Conservation (phyloP, 2,888 invertebrate genomes). For the Sylvicola fuscatus region DNA sequence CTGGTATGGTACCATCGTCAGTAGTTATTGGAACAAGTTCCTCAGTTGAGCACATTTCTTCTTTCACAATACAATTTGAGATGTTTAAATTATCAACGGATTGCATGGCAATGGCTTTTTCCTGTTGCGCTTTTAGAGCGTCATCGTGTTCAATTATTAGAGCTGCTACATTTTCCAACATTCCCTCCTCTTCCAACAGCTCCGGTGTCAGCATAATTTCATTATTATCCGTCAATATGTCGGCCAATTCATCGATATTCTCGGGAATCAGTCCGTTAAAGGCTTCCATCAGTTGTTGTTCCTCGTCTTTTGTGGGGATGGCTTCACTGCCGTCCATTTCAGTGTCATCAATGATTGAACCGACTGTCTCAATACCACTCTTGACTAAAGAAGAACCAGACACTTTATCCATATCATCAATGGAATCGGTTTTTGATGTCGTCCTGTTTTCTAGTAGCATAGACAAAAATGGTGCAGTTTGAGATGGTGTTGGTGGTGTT, state of each 20-base stretch:
- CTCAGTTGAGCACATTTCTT: too few relatives aligned
- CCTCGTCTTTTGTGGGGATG: slow-evolving; percentile 16
- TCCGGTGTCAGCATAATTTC: slow-evolving; percentile 13
- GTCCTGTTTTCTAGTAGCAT: slow-evolving; percentile 42
- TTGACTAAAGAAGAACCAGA: background rate
- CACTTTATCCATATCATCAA: background rate
- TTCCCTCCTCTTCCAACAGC: slow-evolving; percentile 20
- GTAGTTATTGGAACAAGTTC: too few relatives aligned
- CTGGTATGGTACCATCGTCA: too few relatives aligned
- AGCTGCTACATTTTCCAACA: slow-evolving; percentile 17
- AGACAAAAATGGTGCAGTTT: slow-evolving; percentile 52
- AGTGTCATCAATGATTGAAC: slow-evolving; percentile 2
- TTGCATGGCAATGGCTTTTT: slow-evolving; percentile 2
- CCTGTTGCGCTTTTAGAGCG: background rate
- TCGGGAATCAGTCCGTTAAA: slow-evolving; percentile 19
- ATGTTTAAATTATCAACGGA: slow-evolving; percentile 1
- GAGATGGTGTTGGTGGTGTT: slow-evolving; percentile 34
- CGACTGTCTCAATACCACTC: background rate
- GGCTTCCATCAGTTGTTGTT: slow-evolving; percentile 20
- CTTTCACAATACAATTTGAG: too few relatives aligned
- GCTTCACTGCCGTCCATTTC: slow-evolving; percentile 9
- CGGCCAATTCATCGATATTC: slow-evolving; percentile 22
- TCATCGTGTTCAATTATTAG: slow-evolving; percentile 11
- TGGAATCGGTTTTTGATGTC: slow-evolving; percentile 11
- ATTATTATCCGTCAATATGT: slow-evolving; percentile 16